A percentile compares a stretch with the other conserved stretches of the same genome.
phyloP scores from a whole-genome alignment of 2,113 vertebrate species.

The Anguilla japonica region DNA sequence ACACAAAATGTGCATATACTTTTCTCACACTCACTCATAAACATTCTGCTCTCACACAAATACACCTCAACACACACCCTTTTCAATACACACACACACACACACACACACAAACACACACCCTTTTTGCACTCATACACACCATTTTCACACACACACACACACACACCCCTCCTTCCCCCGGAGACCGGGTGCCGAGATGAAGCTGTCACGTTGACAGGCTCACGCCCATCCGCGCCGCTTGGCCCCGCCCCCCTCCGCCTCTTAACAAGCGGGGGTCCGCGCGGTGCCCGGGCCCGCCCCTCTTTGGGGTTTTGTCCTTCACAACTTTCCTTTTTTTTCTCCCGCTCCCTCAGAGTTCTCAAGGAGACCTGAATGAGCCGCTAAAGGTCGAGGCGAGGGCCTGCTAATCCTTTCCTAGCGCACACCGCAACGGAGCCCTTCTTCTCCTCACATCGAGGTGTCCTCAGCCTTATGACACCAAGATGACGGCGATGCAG shows the following conservation, averaged over 20 bases:
- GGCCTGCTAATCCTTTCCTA: slow-evolving; percentile 72
- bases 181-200: slow-evolving; percentile 77
- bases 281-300: slow-evolving; percentile 50
- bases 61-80: slow-evolving; percentile 15
- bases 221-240: slow-evolving; percentile 79
- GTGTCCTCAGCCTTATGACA: not conserved
- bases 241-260: slow-evolving; percentile 81
- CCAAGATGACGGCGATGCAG: not conserved
- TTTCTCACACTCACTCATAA: not conserved
- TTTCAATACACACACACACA: not conserved
- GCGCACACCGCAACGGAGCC: slow-evolving; percentile 63
- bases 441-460: not conserved
- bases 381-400: slow-evolving; percentile 76
- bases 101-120: not conserved
- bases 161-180: slow-evolving; percentile 33
- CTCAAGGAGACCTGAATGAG: slow-evolving; percentile 82
- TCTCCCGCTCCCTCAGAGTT: slow-evolving; percentile 58
- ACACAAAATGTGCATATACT: not conserved
- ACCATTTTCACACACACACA: not conserved
- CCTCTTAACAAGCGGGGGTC: slow-evolving; percentile 17
- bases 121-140: not conserved
- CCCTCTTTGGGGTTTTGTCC: not conserved
- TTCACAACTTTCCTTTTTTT: slow-evolving; percentile 54
- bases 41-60: slow-evolving; percentile 3
- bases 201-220: slow-evolving; percentile 82